Evolutionary conservation across 2,888 invertebrate genomes (phyloP).

Genomic region (Leuctra nigra): DNA sequence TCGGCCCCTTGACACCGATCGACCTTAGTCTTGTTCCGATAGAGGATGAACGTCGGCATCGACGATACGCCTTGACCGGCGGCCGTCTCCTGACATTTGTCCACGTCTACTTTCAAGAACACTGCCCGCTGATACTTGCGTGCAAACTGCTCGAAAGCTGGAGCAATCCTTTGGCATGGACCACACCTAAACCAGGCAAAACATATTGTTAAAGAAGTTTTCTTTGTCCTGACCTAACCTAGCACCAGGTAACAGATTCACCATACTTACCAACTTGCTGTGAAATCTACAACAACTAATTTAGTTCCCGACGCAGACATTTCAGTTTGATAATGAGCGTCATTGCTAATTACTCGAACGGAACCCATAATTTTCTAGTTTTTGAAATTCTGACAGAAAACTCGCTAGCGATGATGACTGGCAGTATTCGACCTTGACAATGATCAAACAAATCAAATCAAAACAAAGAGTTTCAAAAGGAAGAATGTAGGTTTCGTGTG

Average conservation of each 20-base stretch:
- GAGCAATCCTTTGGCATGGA: slow-evolving; percentile 92
- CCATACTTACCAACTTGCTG: slow-evolving; percentile 81
- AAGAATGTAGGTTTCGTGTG: too few species aligned
- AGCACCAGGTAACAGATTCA: background rate
- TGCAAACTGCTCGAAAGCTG: slow-evolving; percentile 83
- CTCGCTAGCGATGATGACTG: slow-evolving; percentile 1
- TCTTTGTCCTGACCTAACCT: background rate
- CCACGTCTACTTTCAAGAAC: slow-evolving; percentile 93
- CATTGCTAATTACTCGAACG: slow-evolving; percentile 62
- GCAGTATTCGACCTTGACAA: too few species aligned
- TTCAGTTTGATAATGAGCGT: slow-evolving; percentile 78
- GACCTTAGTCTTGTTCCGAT: slow-evolving; percentile 79
- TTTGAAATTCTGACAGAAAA: background rate
- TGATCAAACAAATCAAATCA: too few species aligned
- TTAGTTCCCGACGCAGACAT: slow-evolving; percentile 77
- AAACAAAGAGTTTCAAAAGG: too few species aligned
- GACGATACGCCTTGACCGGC: slow-evolving; percentile 82
- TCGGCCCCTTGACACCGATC: slow-evolving; percentile 87
- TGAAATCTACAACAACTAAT: slow-evolving; percentile 91
- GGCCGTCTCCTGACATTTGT: slow-evolving; percentile 85
- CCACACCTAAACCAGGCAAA: slow-evolving; percentile 71
- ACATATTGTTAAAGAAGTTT: slow-evolving; percentile 16
- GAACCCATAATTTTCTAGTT: slow-evolving; percentile 21
- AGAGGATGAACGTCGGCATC: slow-evolving; percentile 98
- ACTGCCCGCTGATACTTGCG: slow-evolving; percentile 80